Conservation (phyloP, 2,888 invertebrate species). For the Amphipoea lucens region DNA sequence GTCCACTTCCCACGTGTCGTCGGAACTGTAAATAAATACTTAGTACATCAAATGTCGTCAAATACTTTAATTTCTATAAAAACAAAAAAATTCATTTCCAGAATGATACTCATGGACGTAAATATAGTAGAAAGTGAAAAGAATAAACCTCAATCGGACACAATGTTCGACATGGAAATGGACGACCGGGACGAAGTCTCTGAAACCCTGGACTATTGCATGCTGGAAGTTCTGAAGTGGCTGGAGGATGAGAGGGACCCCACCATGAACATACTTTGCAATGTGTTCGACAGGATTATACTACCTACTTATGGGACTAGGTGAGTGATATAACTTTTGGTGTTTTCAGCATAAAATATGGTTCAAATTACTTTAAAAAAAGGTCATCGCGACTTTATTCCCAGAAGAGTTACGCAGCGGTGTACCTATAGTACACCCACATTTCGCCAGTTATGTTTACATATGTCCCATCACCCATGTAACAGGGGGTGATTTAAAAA, state of each 20-base stretch:
- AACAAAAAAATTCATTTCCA: conserved; percentile 81
- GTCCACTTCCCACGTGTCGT: no score
- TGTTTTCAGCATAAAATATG: not conserved
- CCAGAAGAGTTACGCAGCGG: no score
- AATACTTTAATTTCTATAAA: not conserved
- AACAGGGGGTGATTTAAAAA: not conserved
- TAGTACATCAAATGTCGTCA: not conserved
- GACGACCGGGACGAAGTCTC: conserved; percentile 86
- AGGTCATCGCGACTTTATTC: no score
- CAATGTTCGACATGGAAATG: conserved; percentile 91
- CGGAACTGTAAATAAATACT: not conserved
- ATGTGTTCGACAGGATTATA: conserved; percentile 94
- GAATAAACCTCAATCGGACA: conserved; percentile 82
- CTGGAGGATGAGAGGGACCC: conserved; percentile 91
- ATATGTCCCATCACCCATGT: not conserved
- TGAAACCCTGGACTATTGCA: conserved; percentile 93
- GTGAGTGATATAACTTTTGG: conserved; percentile 70
- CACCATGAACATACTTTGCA: conserved; percentile 90
- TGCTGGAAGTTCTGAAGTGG: conserved; percentile 93
- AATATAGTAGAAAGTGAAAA: conserved; percentile 89
- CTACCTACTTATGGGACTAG: conserved; percentile 95
- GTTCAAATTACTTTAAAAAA: not conserved
- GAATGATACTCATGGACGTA: conserved; percentile 94
- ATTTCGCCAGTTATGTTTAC: not conserved
- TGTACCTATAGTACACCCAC: not conserved